A percentile compares a stretch with the other conserved stretches of the same genome.
These are phyloP conservation scores for Zhuqinia jingwanae DNA, from an alignment of 2,888 invertebrate species.

Conservation along the genomic window DNA sequence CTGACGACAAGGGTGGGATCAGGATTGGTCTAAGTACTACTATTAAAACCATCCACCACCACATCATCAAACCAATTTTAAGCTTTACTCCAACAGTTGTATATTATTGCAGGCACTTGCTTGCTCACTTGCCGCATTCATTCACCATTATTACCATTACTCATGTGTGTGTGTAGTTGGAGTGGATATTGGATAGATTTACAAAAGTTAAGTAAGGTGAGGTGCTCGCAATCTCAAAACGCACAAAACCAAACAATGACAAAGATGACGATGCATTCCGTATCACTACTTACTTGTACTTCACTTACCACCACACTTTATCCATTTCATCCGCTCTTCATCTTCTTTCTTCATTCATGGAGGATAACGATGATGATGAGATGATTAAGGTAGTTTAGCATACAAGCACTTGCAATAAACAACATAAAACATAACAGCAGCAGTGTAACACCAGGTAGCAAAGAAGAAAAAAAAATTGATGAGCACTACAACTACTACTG, in stretches of 20 bases:
- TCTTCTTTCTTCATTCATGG: slow-evolving; percentile 65
- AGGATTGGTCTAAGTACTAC: slow-evolving; percentile 59
- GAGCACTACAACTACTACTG: slow-evolving; percentile 7
- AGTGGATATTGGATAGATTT: not conserved
- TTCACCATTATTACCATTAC: not conserved
- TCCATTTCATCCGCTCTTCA: slow-evolving; percentile 70
- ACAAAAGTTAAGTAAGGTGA: not conserved
- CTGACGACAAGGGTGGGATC: slow-evolving; percentile 69
- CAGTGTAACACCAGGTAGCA: slow-evolving; percentile 18
- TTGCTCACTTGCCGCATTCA: slow-evolving; percentile 10
- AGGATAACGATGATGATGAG: slow-evolving; percentile 24
- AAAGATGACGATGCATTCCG: slow-evolving; percentile 68
- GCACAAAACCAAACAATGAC: slow-evolving; percentile 64
- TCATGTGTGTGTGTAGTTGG: slow-evolving; percentile 1
- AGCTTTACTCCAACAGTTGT: slow-evolving; percentile 34
- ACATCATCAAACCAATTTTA: slow-evolving; percentile 40
- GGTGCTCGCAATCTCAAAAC: slow-evolving; percentile 41
- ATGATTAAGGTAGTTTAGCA: slow-evolving; percentile 47
- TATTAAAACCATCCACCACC: slow-evolving; percentile 50
- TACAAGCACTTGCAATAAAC: not conserved
- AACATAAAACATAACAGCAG: slow-evolving; percentile 23
- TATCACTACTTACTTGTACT: not conserved
- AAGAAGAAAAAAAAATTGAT: slow-evolving; percentile 17
- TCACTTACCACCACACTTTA: slow-evolving; percentile 60
- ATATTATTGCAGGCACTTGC: not conserved